A percentile compares a stretch with the other conserved stretches of the same genome.
Conservation (phyloP, 1,140 invertebrate species). For the Rhagoletis zephyria region DNA sequence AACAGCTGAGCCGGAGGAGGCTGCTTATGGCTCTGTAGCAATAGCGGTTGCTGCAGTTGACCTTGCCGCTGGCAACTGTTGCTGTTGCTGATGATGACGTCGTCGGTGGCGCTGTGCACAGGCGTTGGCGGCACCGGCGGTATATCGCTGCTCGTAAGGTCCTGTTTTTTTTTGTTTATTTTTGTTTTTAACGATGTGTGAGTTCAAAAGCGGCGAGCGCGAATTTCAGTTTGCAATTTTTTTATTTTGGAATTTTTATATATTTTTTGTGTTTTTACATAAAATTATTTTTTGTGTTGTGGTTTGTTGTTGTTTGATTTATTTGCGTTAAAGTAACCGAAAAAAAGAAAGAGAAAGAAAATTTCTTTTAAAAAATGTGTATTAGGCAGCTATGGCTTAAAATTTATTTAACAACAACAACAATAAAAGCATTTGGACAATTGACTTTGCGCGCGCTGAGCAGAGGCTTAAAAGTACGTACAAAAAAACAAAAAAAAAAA, state of each 20-base stretch:
- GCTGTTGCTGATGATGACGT: conserved; percentile 60
- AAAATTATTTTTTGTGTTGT: conserved; percentile 37
- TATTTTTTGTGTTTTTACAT: conserved; percentile 59
- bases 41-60: conserved; percentile 41
- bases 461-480: conserved; percentile 9
- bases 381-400: background rate
- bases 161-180: conserved; percentile 39
- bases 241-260: conserved; percentile 54
- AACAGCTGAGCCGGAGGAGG: conserved; percentile 2
- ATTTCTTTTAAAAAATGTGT: conserved; percentile 31
- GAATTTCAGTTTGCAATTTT: background rate
- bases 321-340: conserved; percentile 43
- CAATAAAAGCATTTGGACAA: conserved; percentile 47
- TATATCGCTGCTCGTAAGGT: conserved; percentile 57
- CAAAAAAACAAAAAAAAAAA: background rate
- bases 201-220: background rate
- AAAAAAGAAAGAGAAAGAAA: conserved; percentile 52
- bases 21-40: conserved; percentile 13
- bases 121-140: conserved; percentile 52
- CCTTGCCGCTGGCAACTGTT: conserved; percentile 58
- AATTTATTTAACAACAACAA: background rate
- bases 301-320: conserved; percentile 20
- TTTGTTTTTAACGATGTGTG: background rate
- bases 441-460: background rate
- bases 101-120: conserved; percentile 36